Evolutionary conservation across 2,888 invertebrate species (phyloP), one percentile per base, ranked within the genome.

Genomic region (Cerceris rybyensis): DNA sequence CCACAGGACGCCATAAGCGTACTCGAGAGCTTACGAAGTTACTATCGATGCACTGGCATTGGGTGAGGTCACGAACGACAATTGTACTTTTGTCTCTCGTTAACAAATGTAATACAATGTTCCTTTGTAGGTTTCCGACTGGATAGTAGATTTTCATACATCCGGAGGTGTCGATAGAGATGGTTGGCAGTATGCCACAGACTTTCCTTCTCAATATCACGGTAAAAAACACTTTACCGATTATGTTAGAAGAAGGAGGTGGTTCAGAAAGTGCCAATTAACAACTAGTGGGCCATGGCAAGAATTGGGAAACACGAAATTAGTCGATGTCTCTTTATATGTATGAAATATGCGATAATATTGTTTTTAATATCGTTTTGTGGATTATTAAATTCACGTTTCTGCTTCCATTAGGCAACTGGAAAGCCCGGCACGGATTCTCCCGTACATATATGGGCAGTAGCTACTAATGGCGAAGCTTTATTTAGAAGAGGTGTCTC

Each of bases 141-240:
- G 98, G 98, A 95, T 96, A 91, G 94, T 98, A n/a, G 98, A 98
- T 93, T 98, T 96, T 90, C 96, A 96, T 89, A 96, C 97, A 8
- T 96, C 97, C 0, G 98, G 97, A 0, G 98, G 98, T 2, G 97
- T 97, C 0, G 98, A 98, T 92, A 94, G 95, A 74, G 97, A 98
- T 83, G 98, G 98, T 2, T 98, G 98, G 98, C 98, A 98, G 90
- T 98, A 98, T 92, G 98, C 98, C 0, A 96, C 97, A 0, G 98
- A 98, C 93, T 98, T 98, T 90, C 97, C 98, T 0, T 95, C 97
- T 0, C 95, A 95, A 9, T 98, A 97, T 92, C 98, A 98, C 89
- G 96, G 96, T 0, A 95, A 96, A 86, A 98, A 97, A 93, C 94
- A 96, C 82, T 96, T 98, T 82, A 97, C 97, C 0, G 98, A 98